Percentiles rank a stretch among this genome's conserved stretches.
phyloP scores from a whole-genome alignment of 2,113 vertebrate genomes.

The Etheostoma spectabile region DNA sequence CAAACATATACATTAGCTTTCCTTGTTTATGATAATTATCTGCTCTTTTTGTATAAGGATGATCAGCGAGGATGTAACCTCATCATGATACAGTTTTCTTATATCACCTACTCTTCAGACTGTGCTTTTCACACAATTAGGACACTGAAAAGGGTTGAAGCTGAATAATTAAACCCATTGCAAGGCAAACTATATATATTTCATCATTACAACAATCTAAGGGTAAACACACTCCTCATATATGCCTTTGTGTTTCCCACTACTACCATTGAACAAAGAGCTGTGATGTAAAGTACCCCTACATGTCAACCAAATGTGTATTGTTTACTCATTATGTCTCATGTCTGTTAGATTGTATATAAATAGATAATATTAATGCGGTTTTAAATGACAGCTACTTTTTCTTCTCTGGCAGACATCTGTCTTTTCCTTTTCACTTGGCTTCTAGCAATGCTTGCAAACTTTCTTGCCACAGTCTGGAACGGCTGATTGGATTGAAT shows the following conservation, averaged over 20 bases:
- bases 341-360: not conserved
- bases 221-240: not conserved
- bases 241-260: not conserved
- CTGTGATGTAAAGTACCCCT: not conserved
- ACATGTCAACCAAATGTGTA: not conserved
- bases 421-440: conserved; percentile 97
- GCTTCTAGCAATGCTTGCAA: conserved; percentile 97
- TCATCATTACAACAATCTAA: not conserved
- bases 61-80: not conserved
- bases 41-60: not conserved
- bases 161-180: not conserved
- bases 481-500: conserved; percentile 87
- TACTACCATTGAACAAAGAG: not conserved
- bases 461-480: conserved; percentile 93
- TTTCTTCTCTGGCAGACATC: conserved; percentile 97
- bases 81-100: not conserved
- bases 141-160: too few species aligned
- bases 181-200: too few species aligned
- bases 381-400: conserved; percentile 75
- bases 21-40: not conserved
- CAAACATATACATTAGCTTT: not conserved
- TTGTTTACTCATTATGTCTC: not conserved
- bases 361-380: not conserved
- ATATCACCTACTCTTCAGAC: not conserved
- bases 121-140: too few species aligned